Evolutionary conservation across 1,140 invertebrate genomes (phyloP).

Genomic region (Magallana angulata): DNA sequence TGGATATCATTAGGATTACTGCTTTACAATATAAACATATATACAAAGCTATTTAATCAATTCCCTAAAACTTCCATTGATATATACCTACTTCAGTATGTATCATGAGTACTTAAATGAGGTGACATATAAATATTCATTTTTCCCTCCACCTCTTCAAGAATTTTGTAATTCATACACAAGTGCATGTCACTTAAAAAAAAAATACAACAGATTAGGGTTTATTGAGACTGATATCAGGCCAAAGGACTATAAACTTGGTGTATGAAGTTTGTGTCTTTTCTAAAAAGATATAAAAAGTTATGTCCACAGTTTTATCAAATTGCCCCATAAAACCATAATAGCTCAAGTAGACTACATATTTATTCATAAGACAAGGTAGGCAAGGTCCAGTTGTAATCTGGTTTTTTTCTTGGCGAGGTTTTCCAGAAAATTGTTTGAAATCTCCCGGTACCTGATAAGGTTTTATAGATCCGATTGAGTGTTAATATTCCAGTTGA

Average conservation of each 20-base stretch:
- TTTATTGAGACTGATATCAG: not conserved
- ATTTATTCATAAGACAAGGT: slow-evolving; percentile 10
- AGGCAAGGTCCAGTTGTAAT: not conserved
- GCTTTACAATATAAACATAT: no score
- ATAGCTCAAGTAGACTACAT: not conserved
- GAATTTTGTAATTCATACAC: not conserved
- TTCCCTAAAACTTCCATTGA: no score
- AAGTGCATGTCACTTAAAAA: not conserved
- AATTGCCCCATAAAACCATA: slow-evolving; percentile 12
- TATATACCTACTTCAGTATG: no score
- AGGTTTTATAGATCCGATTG: not conserved
- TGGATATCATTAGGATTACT: no score
- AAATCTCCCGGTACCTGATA: slow-evolving; percentile 4
- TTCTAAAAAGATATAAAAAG: not conserved
- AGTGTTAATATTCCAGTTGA: slow-evolving; percentile 23
- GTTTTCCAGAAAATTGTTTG: not conserved
- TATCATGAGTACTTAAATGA: no score
- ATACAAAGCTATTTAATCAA: no score
- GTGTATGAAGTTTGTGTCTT: not conserved
- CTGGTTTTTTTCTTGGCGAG: not conserved
- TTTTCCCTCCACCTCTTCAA: not conserved
- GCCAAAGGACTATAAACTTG: not conserved
- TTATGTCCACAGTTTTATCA: not conserved
- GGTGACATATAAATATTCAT: no score
- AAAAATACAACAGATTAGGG: not conserved